These are phyloP conservation scores for Iselma pallidipennis DNA, from an alignment of 2,888 invertebrate species.

Conservation along the genomic window DNA sequence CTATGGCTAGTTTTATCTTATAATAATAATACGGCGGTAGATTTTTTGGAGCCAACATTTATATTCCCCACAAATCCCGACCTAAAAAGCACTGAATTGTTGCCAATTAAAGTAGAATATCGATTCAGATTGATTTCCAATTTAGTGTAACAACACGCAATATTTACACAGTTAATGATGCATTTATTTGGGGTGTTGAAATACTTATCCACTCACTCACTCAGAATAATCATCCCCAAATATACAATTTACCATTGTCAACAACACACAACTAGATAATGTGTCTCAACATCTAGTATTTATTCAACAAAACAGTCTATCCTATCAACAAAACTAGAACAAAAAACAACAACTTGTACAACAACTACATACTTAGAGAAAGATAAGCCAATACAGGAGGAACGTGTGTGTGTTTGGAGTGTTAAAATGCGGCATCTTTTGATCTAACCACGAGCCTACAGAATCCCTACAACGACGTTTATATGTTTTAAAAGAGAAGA, in stretches of 20 bases:
- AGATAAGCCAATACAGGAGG: neutral
- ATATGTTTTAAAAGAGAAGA: neutral
- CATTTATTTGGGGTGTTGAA: too few species aligned
- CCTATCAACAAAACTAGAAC: neutral
- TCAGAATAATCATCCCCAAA: too few species aligned
- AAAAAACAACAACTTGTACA: neutral
- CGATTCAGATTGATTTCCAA: neutral
- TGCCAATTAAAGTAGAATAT: neutral
- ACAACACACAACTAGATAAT: too few species aligned
- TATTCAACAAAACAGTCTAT: too few species aligned
- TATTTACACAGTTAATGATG: too few species aligned
- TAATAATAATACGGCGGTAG: neutral
- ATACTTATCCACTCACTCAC: too few species aligned
- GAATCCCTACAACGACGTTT: neutral
- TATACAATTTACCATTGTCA: too few species aligned
- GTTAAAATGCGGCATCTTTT: constrained; percentile 14
- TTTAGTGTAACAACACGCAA: too few species aligned
- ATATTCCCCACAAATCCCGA: neutral
- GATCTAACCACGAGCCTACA: neutral
- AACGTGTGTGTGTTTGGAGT: constrained; percentile 6
- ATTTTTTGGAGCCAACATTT: neutral
- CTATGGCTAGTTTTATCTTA: neutral
- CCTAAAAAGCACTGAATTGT: neutral
- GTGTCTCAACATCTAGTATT: neutral
- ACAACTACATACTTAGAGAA: neutral